Evolutionary conservation across 2,888 invertebrate genomes (phyloP), one percentile per base, ranked within the genome.

Genomic region (Gisinianus flammeolus): DNA sequence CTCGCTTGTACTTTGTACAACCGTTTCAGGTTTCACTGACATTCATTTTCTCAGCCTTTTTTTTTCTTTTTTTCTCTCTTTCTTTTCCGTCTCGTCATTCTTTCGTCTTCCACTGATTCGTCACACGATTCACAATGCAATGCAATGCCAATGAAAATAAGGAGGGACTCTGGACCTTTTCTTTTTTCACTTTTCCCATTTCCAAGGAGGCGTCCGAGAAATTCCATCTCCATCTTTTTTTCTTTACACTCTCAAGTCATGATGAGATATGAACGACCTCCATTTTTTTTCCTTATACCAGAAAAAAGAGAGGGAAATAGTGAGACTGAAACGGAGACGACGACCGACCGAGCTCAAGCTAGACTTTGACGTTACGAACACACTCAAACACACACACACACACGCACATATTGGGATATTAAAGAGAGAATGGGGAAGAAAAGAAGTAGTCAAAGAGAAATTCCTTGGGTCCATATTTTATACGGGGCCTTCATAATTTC

Each of bases 401-500:
- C 12, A 35, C 35, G 35, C 35, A 5, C 19, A n/a, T 4, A 56
- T 10, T 56, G 58, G 16, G 2, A 62, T 62, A 24, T 22, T 62
- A 24, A 26, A 62, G 1, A 5, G 62, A 62, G 28, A 64, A 6
- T 68, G 31, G n/a, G n/a, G 16, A 68, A 30, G 68, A 68, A 22
- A 35, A 68, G 68, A 22, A 30, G 26, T 33, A 67, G 35, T 19
- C 68, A 68, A 31, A 24, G 3, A 71, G 52, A 74, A 64, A 52
- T 64, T 74, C 44, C 28, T 44, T 24, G 44, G 52, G 66, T 28
- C 64, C 66, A 74, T 74, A 74, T 74, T 74, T 74, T 74, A 74
- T 74, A 66, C 64, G 12, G 16, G 62, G 30, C 74, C 30, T 74
- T 74, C 74, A 74, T 74, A 74, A 74, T 74, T 74, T 66, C 66